phyloP scores from a whole-genome alignment of 2,888 invertebrate species.

The Parelbella ahira region DNA sequence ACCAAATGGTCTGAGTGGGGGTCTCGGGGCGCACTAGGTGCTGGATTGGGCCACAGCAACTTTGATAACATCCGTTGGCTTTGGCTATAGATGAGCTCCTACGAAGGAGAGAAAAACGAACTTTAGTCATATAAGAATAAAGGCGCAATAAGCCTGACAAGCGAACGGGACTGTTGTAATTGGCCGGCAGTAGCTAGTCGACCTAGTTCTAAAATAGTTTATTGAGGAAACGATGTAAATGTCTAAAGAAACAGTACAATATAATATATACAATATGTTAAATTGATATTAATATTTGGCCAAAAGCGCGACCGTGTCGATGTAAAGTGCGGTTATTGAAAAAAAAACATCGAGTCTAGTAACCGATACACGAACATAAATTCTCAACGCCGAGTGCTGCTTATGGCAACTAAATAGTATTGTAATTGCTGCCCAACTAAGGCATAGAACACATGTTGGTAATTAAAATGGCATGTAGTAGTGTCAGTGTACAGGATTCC shows the following conservation, averaged over 20 bases:
- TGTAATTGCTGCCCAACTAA: slow-evolving; percentile 26
- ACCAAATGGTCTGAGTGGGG: slow-evolving; percentile 80
- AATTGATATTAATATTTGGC: not conserved
- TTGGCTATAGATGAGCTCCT: slow-evolving; percentile 81
- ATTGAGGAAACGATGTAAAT: slow-evolving; percentile 22
- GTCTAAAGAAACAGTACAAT: slow-evolving; percentile 18
- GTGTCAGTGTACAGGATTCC: slow-evolving; percentile 15
- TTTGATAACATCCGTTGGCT: slow-evolving; percentile 80
- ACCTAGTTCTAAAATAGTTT: slow-evolving; percentile 25
- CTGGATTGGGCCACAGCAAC: slow-evolving; percentile 79
- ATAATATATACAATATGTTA: not conserved
- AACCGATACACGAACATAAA: slow-evolving; percentile 10
- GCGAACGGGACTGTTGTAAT: slow-evolving; percentile 23
- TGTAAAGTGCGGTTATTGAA: slow-evolving; percentile 5
- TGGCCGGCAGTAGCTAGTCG: slow-evolving; percentile 25
- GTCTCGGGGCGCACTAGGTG: slow-evolving; percentile 77
- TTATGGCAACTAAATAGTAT: slow-evolving; percentile 21
- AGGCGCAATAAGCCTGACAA: slow-evolving; percentile 54
- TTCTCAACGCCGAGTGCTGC: slow-evolving; percentile 16
- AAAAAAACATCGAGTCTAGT: slow-evolving; percentile 8
- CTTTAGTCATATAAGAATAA: slow-evolving; percentile 68
- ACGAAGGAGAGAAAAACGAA: slow-evolving; percentile 75
- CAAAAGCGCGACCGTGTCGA: too few species aligned
- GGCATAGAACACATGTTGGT: slow-evolving; percentile 27
- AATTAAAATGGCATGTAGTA: slow-evolving; percentile 24